Evolutionary conservation across 2,888 invertebrate species (phyloP).

Genomic region (Tachina grossa): DNA sequence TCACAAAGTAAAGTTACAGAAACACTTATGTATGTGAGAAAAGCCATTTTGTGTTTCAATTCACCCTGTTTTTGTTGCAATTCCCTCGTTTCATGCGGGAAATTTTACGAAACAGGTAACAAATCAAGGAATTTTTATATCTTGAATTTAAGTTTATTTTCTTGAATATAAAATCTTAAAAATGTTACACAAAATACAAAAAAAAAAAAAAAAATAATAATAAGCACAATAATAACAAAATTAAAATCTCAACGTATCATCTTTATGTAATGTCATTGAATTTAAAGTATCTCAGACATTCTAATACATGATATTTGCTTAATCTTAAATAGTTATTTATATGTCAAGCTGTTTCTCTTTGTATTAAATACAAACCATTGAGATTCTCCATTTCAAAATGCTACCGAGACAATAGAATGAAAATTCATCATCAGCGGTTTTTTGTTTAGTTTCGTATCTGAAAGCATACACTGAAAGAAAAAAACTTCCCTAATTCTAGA

Average conservation of each 20-base stretch:
- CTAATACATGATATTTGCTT: conserved; percentile 6
- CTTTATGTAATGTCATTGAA: background rate
- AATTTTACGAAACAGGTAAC: no score
- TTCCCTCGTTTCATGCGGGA: no score
- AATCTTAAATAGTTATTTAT: conserved; percentile 13
- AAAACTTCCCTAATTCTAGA: no score
- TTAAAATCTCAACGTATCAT: background rate
- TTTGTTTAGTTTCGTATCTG: background rate
- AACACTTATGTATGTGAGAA: no score
- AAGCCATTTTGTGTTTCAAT: no score
- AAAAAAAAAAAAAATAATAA: no score
- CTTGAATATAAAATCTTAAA: no score
- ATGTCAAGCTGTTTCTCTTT: conserved; percentile 40
- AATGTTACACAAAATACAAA: no score
- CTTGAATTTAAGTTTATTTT: no score
- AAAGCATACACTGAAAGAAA: background rate
- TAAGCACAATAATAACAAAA: background rate
- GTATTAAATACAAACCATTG: conserved; percentile 15
- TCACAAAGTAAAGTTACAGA: no score
- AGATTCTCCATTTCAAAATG: conserved; percentile 42
- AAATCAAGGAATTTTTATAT: no score
- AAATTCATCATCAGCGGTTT: conserved; percentile 35
- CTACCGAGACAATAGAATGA: conserved; percentile 42
- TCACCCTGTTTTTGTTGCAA: no score
- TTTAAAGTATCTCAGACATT: conserved; percentile 24